Evolutionary conservation across 2,113 vertebrate species (phyloP).

Genomic region (Campylomormyrus numenius): DNA sequence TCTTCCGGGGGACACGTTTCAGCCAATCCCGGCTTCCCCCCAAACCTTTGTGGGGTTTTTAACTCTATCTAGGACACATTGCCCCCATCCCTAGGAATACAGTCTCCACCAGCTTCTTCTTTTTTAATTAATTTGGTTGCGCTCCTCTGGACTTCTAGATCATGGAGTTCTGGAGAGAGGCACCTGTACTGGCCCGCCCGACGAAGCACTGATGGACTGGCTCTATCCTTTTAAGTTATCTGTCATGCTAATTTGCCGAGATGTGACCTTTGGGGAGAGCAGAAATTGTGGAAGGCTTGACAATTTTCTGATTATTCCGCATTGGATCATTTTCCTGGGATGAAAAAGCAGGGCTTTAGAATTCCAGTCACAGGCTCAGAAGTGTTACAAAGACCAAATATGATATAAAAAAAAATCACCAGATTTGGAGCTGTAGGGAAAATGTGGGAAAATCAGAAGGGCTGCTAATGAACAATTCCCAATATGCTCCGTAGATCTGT

Average conservation of each 20-base stretch:
- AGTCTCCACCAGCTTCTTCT: neutral
- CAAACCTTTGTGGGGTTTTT: neutral
- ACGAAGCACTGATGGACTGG: no score
- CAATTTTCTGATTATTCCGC: neutral
- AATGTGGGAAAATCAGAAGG: conserved; percentile 22
- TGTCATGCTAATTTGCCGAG: neutral
- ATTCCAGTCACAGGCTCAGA: neutral
- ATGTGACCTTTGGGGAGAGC: neutral
- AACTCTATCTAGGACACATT: neutral
- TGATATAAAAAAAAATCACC: conserved; percentile 28
- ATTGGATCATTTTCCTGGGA: neutral
- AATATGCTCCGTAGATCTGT: neutral
- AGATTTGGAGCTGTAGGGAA: conserved; percentile 22
- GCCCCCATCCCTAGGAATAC: neutral
- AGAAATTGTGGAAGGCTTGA: neutral
- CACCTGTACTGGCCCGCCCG: neutral
- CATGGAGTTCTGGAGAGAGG: neutral
- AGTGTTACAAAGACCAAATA: conserved; percentile 6
- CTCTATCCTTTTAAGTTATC: neutral
- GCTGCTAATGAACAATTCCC: conserved; percentile 7
- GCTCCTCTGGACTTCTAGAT: neutral
- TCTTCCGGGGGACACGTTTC: neutral
- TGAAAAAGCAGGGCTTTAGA: neutral
- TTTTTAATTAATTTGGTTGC: neutral
- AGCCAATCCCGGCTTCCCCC: neutral